These are phyloP conservation scores for Eupithecia pulchellata DNA, from an alignment of 2,888 invertebrate genomes.

Conservation along the genomic window DNA sequence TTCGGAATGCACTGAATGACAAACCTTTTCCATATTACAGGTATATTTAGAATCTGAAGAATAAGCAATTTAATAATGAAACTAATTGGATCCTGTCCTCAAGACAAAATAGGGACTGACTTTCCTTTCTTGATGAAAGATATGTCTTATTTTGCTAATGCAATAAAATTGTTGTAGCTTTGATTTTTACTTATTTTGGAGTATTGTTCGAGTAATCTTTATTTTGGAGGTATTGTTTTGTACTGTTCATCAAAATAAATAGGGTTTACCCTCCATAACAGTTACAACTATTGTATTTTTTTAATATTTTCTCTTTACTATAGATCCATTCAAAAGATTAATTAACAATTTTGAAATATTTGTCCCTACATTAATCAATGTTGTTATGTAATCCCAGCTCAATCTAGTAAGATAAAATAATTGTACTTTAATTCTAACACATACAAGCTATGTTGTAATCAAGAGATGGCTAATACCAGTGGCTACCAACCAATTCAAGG, in stretches of 20 bases:
- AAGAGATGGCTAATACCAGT: not conserved
- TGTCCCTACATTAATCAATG: not conserved
- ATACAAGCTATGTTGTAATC: not conserved
- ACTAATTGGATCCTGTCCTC: not conserved
- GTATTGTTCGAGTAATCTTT: no score
- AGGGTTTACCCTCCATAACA: not conserved
- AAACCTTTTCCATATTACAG: slow-evolving; percentile 3
- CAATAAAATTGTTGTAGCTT: not conserved
- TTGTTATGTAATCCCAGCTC: not conserved
- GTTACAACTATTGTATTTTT: no score
- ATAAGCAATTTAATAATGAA: not conserved
- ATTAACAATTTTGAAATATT: not conserved
- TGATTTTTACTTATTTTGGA: not conserved
- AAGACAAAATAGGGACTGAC: not conserved
- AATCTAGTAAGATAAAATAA: not conserved
- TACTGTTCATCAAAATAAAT: not conserved
- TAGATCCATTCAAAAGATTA: not conserved
- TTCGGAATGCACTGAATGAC: no score
- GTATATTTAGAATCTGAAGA: not conserved
- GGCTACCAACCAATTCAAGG: not conserved
- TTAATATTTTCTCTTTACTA: not conserved
- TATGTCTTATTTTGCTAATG: not conserved
- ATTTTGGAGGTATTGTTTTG: not conserved
- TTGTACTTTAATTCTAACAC: not conserved
- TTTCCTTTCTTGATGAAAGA: not conserved